Conservation (phyloP, 2,888 invertebrate species). For the Epinotia ramella region DNA sequence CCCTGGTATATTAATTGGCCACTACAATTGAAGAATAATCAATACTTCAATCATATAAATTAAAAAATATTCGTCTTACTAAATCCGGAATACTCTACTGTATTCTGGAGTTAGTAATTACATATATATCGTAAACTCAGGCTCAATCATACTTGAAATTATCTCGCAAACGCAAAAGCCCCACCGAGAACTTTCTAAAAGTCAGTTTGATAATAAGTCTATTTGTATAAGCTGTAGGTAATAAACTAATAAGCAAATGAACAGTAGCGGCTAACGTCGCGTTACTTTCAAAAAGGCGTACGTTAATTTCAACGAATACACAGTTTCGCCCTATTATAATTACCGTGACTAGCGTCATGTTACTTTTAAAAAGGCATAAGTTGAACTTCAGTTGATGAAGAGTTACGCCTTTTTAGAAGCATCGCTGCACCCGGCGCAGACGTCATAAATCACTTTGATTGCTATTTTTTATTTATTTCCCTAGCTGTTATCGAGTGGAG, state of each 20-base stretch:
- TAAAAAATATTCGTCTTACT: too few species aligned
- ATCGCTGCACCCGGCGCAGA: slow-evolving; percentile 17
- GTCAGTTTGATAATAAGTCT: slow-evolving; percentile 9
- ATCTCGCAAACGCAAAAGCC: too few species aligned
- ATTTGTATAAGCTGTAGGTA: slow-evolving; percentile 17
- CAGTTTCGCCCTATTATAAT: background rate
- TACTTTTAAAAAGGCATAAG: background rate
- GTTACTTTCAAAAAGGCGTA: background rate
- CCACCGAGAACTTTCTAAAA: background rate
- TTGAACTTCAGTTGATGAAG: background rate
- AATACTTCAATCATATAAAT: too few species aligned
- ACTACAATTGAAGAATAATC: too few species aligned
- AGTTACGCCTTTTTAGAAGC: background rate
- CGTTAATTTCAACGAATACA: background rate
- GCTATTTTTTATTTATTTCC: slow-evolving; percentile 38
- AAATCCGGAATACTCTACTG: too few species aligned
- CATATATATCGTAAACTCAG: too few species aligned
- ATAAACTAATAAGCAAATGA: slow-evolving; percentile 32
- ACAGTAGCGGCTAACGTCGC: background rate
- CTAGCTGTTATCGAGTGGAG: background rate
- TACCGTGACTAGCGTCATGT: background rate
- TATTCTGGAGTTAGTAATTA: too few species aligned
- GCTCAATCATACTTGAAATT: too few species aligned
- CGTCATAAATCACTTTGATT: slow-evolving; percentile 36
- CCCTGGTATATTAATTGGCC: too few species aligned